These are phyloP conservation scores for Lateolabrax maculatus DNA, from an alignment of 2,797 vertebrate species.

Conservation along the genomic window DNA sequence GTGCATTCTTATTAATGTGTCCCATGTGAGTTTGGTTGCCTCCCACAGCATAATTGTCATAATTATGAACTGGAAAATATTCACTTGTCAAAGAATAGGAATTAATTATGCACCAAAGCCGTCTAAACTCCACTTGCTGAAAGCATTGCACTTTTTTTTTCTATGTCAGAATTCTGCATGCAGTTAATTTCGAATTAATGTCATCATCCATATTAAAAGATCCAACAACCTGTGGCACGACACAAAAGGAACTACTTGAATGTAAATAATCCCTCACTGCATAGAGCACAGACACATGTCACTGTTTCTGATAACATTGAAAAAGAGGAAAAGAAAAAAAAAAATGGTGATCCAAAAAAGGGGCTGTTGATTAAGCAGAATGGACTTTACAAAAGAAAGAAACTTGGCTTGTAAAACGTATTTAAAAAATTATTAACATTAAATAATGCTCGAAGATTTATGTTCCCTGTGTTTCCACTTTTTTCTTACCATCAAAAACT, in stretches of 20 bases:
- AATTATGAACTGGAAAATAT: constrained; percentile 15
- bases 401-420: constrained; percentile 1
- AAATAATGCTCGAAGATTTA: background rate
- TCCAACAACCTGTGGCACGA: background rate
- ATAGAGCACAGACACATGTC: background rate
- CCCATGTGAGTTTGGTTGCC: background rate
- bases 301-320: too few species aligned
- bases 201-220: background rate
- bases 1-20: constrained; percentile 7
- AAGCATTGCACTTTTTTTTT: background rate
- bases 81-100: background rate
- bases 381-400: background rate
- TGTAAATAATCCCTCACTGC: background rate
- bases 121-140: background rate
- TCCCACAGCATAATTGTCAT: background rate
- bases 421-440: constrained; percentile 1
- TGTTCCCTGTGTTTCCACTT: background rate
- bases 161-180: background rate
- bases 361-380: constrained; percentile 13
- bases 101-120: background rate
- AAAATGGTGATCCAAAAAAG: background rate
- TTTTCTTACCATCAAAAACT: background rate
- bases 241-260: background rate
- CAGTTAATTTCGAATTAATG: background rate
- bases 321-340: too few species aligned